Evolutionary conservation across 2,797 vertebrate genomes (phyloP), one percentile per base, ranked within the genome.

Genomic region (Phaenicophaeus curvirostris): DNA sequence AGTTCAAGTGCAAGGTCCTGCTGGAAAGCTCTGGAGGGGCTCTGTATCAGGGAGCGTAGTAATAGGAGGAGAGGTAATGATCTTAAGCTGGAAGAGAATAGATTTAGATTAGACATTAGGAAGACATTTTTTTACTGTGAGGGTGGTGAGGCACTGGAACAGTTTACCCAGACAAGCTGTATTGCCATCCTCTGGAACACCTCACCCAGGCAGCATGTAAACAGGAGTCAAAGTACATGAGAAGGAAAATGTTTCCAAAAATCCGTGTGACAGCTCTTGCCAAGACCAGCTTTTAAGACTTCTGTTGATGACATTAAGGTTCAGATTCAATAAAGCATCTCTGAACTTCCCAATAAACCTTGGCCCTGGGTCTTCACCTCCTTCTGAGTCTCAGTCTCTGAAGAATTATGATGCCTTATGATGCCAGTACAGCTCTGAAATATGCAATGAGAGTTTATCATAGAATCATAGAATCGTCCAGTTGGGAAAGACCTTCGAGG

Each of bases 261-360:
- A 37, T 75, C 24, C 76, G 27, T 46, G 21, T 79, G 41, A n/a
- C 72, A 93, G 48, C 50, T 91, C 57, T 82, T 73, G 35, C 65
- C 87, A 95, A 83, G 85, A 88, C 53, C 57, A 72, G 53, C 46
- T 88, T 89, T 91, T 85, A 80, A 94, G 87, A 77, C 61, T 94
- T 93, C 87, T 72, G 61, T 57, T 65, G 78, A 89, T 83, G 95
- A 93, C 87, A 87, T 85, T 93, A 5, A 9, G 57, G 81, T 95
- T 95, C 79, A 95, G 72, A 90, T 39, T 92, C 85, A 91, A 61
- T 0, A 1, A 93, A 92, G 87, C 83, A 79, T 33, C 93, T 94
- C 89, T 92, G 94, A 96, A 96, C 93, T 95, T 95, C 90, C 44
- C 85, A 83, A 92, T 94, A 94, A 93, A 96, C 89, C 37, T 33